Conservation (phyloP, 2,888 invertebrate species). For the Sarcophaga caerulescens region DNA sequence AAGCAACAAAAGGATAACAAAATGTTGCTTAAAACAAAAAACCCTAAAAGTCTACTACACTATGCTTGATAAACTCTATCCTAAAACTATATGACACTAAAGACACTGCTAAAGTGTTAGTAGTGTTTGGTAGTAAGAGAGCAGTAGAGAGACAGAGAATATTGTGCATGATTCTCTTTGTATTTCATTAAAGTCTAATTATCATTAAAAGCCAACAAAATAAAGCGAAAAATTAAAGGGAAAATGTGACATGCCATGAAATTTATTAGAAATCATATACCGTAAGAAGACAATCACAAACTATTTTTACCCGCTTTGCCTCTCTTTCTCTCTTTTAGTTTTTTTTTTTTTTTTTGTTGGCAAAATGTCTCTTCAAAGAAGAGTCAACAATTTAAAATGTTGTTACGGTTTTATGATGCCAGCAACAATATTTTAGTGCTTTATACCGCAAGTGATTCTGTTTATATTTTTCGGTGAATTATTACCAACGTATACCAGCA, state of each 20-base stretch:
- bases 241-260: conserved; percentile 39
- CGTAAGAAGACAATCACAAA: background rate
- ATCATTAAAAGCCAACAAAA: conserved; percentile 17
- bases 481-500: background rate
- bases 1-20: background rate
- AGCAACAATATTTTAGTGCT: background rate
- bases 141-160: background rate
- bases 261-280: conserved; percentile 27
- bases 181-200: conserved; percentile 52
- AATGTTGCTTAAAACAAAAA: background rate
- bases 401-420: background rate
- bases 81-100: background rate
- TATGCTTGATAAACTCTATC: background rate
- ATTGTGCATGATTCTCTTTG: background rate
- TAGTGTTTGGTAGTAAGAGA: background rate
- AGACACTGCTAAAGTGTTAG: background rate
- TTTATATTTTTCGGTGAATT: conserved; percentile 33
- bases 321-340: no score
- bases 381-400: conserved; percentile 2
- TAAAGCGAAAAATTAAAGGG: conserved; percentile 13
- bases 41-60: background rate
- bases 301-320: background rate
- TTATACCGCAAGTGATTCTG: background rate
- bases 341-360: background rate
- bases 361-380: background rate